phyloP scores from a whole-genome alignment of 2,797 vertebrate species.

The Ciconia nigra region DNA sequence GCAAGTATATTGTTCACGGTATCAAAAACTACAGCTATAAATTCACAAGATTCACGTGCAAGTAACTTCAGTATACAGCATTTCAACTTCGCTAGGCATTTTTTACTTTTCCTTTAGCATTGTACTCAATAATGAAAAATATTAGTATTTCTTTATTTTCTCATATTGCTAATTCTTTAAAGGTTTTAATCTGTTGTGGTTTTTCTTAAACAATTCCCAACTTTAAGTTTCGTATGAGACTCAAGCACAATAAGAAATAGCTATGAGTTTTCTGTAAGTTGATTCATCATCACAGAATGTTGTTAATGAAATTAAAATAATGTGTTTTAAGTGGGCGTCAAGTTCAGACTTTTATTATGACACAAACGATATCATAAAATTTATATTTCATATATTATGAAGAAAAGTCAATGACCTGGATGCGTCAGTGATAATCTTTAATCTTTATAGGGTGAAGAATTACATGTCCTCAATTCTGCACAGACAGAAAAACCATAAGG shows the following conservation, averaged over 20 bases:
- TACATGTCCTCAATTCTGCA: not conserved
- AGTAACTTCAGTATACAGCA: rapidly evolving
- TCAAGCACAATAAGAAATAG: not conserved
- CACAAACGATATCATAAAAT: not conserved
- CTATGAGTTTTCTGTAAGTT: not conserved
- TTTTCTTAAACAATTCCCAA: not conserved
- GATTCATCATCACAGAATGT: not conserved
- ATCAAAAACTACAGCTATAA: not conserved
- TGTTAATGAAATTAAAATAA: not conserved
- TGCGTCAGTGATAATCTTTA: not conserved
- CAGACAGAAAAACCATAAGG: not conserved
- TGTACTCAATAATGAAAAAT: not conserved
- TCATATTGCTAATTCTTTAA: not conserved
- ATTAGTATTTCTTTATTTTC: not conserved
- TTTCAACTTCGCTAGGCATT: not conserved
- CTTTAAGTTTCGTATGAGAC: not conserved
- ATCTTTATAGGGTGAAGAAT: not conserved
- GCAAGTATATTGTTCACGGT: not conserved
- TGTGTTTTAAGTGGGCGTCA: not conserved
- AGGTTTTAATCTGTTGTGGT: not conserved
- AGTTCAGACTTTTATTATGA: not conserved
- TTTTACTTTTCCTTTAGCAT: not conserved
- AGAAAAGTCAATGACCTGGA: not conserved
- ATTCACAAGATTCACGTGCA: not conserved
- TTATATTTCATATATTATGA: not conserved